phyloP scores from a whole-genome alignment of 1,140 invertebrate species.

The Drosophila tsacasi region DNA sequence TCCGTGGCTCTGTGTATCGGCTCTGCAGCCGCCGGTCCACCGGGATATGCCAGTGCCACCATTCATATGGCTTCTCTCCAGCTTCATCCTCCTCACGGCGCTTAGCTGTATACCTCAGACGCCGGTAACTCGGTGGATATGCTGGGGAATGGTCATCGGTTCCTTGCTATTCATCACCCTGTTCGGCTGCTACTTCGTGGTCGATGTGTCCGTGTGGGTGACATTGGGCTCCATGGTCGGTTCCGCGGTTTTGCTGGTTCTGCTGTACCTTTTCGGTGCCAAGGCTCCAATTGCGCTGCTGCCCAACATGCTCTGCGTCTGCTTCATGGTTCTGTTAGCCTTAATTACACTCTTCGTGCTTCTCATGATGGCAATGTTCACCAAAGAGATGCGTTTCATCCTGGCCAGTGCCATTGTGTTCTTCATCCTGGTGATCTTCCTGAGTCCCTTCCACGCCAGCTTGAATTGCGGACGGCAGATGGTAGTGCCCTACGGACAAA shows the following conservation, averaged over 20 bases:
- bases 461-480: background rate
- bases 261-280: constrained; percentile 21
- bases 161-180: constrained; percentile 8
- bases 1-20: constrained; percentile 15
- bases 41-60: constrained; percentile 1
- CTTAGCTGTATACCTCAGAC: constrained; percentile 11
- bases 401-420: constrained; percentile 6
- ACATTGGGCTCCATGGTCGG: background rate
- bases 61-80: constrained; percentile 2
- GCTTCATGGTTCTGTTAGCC: background rate
- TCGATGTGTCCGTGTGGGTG: no score
- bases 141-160: constrained; percentile 7
- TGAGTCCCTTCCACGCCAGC: constrained; percentile 8
- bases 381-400: background rate
- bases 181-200: background rate
- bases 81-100: constrained; percentile 9
- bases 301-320: constrained; percentile 15
- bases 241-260: background rate
- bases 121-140: background rate
- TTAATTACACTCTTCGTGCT: background rate
- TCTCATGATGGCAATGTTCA: constrained; percentile 1
- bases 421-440: background rate
- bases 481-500: constrained; percentile 3
- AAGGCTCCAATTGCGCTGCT: constrained; percentile 9
- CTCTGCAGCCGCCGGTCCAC: background rate